Evolutionary conservation across 2,113 vertebrate genomes (phyloP).

Genomic region (Scalopus aquaticus): DNA sequence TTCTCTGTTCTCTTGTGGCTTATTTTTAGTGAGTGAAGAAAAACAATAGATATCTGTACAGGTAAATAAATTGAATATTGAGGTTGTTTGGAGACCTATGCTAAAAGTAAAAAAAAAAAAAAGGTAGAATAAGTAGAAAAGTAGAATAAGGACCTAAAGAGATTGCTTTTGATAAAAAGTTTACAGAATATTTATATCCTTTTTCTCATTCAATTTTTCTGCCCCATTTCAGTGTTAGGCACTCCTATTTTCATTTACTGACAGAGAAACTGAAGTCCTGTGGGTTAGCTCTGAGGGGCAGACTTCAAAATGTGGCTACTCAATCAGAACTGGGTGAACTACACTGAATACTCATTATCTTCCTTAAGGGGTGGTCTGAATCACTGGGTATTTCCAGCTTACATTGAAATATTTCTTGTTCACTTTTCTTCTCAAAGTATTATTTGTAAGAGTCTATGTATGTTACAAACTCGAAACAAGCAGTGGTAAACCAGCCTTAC

Average conservation of each 20-base stretch:
- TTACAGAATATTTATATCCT: background rate
- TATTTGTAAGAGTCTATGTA: background rate
- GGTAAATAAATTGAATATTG: background rate
- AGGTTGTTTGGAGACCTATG: background rate
- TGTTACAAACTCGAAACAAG: background rate
- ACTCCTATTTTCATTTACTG: background rate
- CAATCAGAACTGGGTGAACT: background rate
- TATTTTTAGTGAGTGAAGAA: background rate
- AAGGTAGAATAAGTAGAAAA: too few species aligned
- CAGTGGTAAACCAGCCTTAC: background rate
- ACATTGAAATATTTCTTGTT: background rate
- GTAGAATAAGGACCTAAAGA: background rate
- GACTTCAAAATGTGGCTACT: background rate
- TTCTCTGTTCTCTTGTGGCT: background rate
- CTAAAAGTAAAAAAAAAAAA: background rate
- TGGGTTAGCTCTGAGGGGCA: background rate
- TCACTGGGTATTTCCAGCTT: background rate
- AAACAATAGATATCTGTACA: background rate
- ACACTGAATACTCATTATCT: background rate
- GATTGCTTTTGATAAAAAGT: background rate
- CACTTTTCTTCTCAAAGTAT: background rate
- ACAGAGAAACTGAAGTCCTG: background rate
- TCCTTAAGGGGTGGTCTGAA: background rate
- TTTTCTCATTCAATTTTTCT: background rate
- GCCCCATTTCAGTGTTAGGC: too few species aligned